phyloP scores from a whole-genome alignment of 2,797 vertebrate species.

The Oreochromis mossambicus region DNA sequence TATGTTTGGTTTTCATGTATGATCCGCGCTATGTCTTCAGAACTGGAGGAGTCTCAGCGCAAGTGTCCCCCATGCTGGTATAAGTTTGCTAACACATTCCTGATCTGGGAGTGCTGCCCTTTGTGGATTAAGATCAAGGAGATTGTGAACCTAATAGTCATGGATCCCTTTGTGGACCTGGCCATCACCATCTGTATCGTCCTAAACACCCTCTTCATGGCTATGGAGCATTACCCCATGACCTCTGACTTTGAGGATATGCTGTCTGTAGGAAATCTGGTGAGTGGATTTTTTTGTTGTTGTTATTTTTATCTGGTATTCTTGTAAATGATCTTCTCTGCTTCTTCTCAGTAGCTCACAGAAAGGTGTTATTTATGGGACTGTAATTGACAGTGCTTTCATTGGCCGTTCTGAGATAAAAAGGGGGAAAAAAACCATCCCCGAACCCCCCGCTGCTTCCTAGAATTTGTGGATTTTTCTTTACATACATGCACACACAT shows the following conservation, averaged over 20 bases:
- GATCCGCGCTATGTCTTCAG: conserved; percentile 75
- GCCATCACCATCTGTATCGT: conserved; percentile 99
- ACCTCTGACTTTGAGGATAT: conserved; percentile 86
- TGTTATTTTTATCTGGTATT: neutral
- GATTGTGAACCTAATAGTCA: conserved; percentile 93
- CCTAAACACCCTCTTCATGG: conserved; percentile 98
- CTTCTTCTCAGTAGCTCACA: conserved; percentile 12
- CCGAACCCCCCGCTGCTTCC: neutral
- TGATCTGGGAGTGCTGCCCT: conserved; percentile 97
- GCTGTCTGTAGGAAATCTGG: conserved; percentile 93
- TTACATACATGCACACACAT: neutral
- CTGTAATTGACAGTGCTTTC: conserved; percentile 39
- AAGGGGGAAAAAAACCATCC: conserved; percentile 16
- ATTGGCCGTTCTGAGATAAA: conserved; percentile 20
- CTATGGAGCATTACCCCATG: conserved; percentile 99
- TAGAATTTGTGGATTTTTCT: conserved; percentile 6
- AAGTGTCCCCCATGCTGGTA: conserved; percentile 99
- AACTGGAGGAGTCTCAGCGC: conserved; percentile 97
- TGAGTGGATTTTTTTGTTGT: conserved; percentile 68
- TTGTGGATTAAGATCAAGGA: conserved; percentile 94
- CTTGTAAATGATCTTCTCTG: neutral
- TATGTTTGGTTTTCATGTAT: conserved; percentile 66
- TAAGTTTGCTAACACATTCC: conserved; percentile 95
- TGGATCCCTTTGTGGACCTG: conserved; percentile 98
- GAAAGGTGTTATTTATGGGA: conserved; percentile 50